Evolutionary conservation across 2,797 vertebrate genomes (phyloP).

Genomic region (Emys orbicularis): DNA sequence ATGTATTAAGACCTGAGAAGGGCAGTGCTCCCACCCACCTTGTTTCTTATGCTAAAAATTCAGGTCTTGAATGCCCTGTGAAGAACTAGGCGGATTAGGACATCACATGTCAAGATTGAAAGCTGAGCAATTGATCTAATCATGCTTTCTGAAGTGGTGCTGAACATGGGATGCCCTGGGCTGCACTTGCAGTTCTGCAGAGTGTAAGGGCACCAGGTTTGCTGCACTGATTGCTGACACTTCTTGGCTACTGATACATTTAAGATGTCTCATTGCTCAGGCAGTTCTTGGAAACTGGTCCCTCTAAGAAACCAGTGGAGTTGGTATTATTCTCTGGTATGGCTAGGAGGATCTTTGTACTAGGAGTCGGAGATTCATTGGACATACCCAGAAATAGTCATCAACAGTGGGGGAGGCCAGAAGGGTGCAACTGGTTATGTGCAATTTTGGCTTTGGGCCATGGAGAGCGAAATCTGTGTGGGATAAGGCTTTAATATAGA

Average conservation of each 20-base stretch:
- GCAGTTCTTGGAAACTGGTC: background rate
- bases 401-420: background rate
- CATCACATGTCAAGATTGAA: background rate
- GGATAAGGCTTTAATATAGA: background rate
- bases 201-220: background rate
- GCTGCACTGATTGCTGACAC: background rate
- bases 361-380: background rate
- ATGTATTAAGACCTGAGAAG: rapidly evolving
- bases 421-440: background rate
- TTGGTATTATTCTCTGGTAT: background rate
- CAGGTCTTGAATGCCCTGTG: background rate
- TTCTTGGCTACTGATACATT: background rate
- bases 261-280: background rate
- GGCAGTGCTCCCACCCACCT: background rate
- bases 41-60: background rate
- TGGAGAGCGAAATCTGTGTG: background rate
- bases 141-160: background rate
- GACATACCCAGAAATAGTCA: background rate
- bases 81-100: background rate
- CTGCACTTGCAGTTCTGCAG: background rate
- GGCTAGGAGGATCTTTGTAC: background rate
- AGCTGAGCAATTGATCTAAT: background rate
- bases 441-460: background rate
- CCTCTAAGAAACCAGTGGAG: rapidly evolving
- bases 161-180: background rate